Evolutionary conservation across 2,113 vertebrate genomes (phyloP), one percentile per base, ranked within the genome.

Genomic region (Campylorhamphus procurvoides): DNA sequence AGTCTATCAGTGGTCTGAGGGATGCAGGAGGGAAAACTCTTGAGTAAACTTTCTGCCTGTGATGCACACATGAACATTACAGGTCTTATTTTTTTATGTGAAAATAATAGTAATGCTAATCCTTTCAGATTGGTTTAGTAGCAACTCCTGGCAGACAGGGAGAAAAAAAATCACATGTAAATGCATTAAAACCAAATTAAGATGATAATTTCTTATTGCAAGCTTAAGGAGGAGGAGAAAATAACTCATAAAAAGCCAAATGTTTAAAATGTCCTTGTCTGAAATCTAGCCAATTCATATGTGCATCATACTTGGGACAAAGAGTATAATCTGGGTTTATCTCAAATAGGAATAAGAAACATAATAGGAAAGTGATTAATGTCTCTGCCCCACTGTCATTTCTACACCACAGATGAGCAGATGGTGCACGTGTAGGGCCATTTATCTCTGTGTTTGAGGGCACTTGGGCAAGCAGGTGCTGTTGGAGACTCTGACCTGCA

Each of bases 341-440:
- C 28, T 42, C 50, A 69, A 28, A 12, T 2, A 46, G 13, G 11
- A 31, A 5, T 40, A 73, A 69, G 72, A 62, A 80, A 40, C 0
- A 0, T 23, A 60, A 68, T 37, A 52, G 24, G n/a, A 73, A 49
- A 14, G 49, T 59, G 59, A 58, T 84, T 77, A 35, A 44, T 37
- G 6, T 35, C 17, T 10, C 31, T 58, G 42, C 33, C 20, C 33
- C 0, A 0, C 14, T 1, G 0, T 7, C 42, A 28, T 46, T 71
- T 82, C 35, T n/a, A 11, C 14, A 29, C 37, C 23, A 17, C 0
- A 0, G 62, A 35, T 33, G 37, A 87, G n/a, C 56, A 80, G 31
- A 25, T n/a, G 25, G 31, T 46, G 40, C 40, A n/a, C 0, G 0
- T 22, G 52, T 7, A 44, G 0, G 2, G 13, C 18, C 17, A 44